Conservation (phyloP, 2,113 vertebrate genomes). For the Siniperca chuatsi region DNA sequence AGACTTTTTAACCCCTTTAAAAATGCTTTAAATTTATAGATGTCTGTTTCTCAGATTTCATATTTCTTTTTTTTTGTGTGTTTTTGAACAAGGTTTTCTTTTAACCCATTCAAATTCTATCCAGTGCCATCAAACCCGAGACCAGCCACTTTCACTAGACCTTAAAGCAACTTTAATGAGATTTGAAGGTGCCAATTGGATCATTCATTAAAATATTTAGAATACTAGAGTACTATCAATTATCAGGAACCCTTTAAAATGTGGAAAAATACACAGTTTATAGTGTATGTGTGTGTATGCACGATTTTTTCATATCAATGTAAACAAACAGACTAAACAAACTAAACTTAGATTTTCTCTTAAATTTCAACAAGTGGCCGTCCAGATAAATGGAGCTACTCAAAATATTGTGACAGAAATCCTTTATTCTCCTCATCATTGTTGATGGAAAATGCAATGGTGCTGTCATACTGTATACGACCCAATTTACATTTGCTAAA, state of each 20-base stretch:
- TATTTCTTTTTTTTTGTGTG: no score
- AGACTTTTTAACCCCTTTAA: background rate
- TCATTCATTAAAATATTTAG: background rate
- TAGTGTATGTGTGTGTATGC: background rate
- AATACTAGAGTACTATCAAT: background rate
- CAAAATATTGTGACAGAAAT: background rate
- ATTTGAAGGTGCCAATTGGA: background rate
- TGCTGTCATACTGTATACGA: background rate
- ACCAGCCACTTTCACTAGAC: background rate
- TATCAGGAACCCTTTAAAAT: background rate
- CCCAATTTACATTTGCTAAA: background rate
- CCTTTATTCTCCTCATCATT: background rate
- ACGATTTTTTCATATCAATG: background rate
- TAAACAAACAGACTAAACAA: background rate
- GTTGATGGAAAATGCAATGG: constrained; percentile 4
- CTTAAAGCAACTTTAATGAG: background rate
- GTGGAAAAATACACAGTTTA: background rate
- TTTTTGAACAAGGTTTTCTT: background rate
- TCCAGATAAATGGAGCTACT: background rate
- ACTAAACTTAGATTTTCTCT: background rate
- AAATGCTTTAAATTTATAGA: background rate
- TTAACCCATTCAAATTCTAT: background rate
- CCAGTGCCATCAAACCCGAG: no score
- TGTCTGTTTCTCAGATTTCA: background rate
- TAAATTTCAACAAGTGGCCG: background rate